A percentile compares a stretch with the other conserved stretches of the same genome.
These are phyloP conservation scores for Nerophis ophidion DNA, from an alignment of 2,113 vertebrate genomes.

Conservation along the genomic window DNA sequence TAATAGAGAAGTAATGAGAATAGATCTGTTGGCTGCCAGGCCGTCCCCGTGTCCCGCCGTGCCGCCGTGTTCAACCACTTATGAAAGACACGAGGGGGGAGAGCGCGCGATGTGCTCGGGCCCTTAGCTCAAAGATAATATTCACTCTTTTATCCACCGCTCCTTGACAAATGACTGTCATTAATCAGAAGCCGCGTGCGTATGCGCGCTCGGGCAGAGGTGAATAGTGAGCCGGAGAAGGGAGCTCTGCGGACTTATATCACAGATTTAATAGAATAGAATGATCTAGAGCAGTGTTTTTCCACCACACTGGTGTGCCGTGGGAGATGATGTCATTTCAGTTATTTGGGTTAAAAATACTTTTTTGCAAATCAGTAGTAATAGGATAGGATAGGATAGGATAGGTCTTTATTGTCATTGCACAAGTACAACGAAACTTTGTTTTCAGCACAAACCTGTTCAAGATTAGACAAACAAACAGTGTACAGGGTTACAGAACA, in stretches of 20 bases:
- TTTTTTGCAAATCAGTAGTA: too few relatives aligned
- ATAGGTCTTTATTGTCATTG: too few relatives aligned
- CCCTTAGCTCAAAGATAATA: constrained; percentile 71
- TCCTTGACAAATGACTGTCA: constrained; percentile 70
- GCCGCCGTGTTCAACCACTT: constrained; percentile 62
- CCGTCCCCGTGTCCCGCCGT: constrained; percentile 41
- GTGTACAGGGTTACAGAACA: too few relatives aligned
- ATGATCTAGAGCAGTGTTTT: background rate
- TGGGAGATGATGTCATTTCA: too few relatives aligned
- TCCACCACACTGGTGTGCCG: too few relatives aligned
- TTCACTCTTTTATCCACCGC: constrained; percentile 70
- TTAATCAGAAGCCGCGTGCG: constrained; percentile 54
- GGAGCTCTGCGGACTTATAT: constrained; percentile 40
- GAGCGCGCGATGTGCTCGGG: constrained; percentile 47
- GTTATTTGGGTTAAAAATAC: too few relatives aligned
- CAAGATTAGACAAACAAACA: too few relatives aligned
- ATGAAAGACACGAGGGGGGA: constrained; percentile 61
- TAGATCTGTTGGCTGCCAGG: constrained; percentile 60
- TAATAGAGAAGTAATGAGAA: constrained; percentile 71
- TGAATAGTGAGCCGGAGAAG: constrained; percentile 35
- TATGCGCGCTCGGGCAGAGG: constrained; percentile 13
- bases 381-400: too few relatives aligned
- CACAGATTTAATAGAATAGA: constrained; percentile 4
- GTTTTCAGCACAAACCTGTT: too few relatives aligned
- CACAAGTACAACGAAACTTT: too few relatives aligned